Percentiles rank a stretch among this genome's conserved stretches.
Conservation (phyloP, 2,888 invertebrate genomes). For the Cybosia mesomella region DNA sequence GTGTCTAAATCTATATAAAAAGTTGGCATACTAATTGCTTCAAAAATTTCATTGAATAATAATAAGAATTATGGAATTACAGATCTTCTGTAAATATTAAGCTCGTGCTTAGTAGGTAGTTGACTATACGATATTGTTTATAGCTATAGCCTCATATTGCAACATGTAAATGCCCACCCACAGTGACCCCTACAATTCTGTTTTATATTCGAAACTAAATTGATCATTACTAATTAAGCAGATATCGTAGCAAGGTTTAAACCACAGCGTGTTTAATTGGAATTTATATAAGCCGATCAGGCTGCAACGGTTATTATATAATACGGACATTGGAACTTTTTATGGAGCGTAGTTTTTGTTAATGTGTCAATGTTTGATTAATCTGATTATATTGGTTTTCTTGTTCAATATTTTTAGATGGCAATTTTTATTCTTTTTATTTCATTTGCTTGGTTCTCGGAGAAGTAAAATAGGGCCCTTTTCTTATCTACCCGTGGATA, state of each 20-base stretch:
- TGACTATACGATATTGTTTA: constrained; percentile 8
- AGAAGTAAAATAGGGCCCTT: neutral
- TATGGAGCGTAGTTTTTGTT: constrained; percentile 4
- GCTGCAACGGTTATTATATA: constrained; percentile 23
- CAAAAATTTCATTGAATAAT: too few relatives aligned
- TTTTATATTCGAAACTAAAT: constrained; percentile 38
- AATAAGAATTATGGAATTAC: neutral
- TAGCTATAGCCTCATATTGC: neutral
- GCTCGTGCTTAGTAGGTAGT: neutral
- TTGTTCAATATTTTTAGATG: neutral
- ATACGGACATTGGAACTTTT: constrained; percentile 5
- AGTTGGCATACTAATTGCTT: too few relatives aligned
- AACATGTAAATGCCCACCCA: neutral
- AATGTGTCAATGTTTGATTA: constrained; percentile 21
- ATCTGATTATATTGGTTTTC: constrained; percentile 14
- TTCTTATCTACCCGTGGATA: neutral
- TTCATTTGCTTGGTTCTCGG: neutral
- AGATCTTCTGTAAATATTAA: constrained; percentile 1
- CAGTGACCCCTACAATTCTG: neutral
- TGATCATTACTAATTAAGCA: constrained; percentile 44
- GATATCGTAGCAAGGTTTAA: constrained; percentile 29
- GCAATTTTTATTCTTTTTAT: neutral
- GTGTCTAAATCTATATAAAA: too few relatives aligned
- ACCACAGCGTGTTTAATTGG: constrained; percentile 38
- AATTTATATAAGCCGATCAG: constrained; percentile 35